Conservation (phyloP, 2,797 vertebrate genomes). For the Momotus momota region DNA sequence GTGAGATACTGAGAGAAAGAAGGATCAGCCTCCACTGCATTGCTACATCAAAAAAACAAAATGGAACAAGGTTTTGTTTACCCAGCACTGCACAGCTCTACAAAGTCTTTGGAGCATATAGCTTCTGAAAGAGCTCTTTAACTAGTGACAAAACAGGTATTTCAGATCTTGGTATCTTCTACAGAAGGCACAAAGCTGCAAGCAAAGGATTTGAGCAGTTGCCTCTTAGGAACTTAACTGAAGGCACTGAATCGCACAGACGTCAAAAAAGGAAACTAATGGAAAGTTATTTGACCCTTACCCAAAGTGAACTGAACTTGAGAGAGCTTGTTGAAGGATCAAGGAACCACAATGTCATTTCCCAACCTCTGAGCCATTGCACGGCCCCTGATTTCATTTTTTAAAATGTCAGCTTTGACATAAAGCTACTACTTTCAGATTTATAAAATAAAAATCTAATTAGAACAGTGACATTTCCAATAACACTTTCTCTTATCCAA, state of each 20-base stretch:
- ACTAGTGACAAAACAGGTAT: background rate
- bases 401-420: slow-evolving; percentile 69
- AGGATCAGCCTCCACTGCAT: background rate
- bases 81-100: background rate
- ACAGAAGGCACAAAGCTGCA: background rate
- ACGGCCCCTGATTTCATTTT: background rate
- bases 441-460: slow-evolving; percentile 60
- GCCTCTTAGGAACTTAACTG: background rate
- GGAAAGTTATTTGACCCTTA: slow-evolving; percentile 62
- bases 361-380: slow-evolving; percentile 13
- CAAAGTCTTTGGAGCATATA: background rate
- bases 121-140: background rate
- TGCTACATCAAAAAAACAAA: slow-evolving; percentile 27
- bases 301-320: slow-evolving; percentile 23
- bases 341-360: slow-evolving; percentile 40
- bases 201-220: background rate
- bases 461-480: slow-evolving; percentile 37
- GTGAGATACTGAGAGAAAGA: slow-evolving; percentile 72
- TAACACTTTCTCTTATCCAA: slow-evolving; percentile 30
- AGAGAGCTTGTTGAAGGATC: slow-evolving; percentile 1
- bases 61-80: background rate
- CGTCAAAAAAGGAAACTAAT: slow-evolving; percentile 59
- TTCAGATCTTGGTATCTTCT: background rate
- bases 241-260: slow-evolving; percentile 25
- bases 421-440: slow-evolving; percentile 62